phyloP scores from a whole-genome alignment of 2,888 invertebrate genomes.

The Chaitophorus viminalis region DNA sequence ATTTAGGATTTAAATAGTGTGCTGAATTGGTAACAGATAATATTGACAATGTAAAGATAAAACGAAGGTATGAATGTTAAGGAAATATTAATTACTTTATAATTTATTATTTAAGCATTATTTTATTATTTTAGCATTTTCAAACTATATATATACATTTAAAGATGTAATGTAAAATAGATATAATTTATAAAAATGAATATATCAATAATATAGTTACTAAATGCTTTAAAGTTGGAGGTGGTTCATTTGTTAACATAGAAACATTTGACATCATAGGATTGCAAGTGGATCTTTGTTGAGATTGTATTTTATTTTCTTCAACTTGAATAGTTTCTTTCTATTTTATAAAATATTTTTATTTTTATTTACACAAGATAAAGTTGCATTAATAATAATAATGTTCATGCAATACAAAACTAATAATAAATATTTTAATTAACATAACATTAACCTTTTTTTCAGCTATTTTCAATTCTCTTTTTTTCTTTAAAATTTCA shows the following conservation, averaged over 20 bases:
- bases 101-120: not conserved
- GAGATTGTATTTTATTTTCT: slow-evolving; percentile 51
- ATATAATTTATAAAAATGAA: not conserved
- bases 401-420: not conserved
- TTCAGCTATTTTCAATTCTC: slow-evolving; percentile 68
- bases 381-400: not conserved
- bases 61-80: no score
- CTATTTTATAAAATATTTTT: not conserved
- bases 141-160: not conserved
- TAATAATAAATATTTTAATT: not conserved
- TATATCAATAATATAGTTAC: not conserved
- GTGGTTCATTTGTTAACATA: slow-evolving; percentile 18
- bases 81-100: no score
- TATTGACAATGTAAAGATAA: no score
- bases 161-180: not conserved
- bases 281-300: slow-evolving; percentile 32
- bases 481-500: slow-evolving; percentile 82
- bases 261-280: not conserved
- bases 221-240: not conserved
- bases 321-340: slow-evolving; percentile 38
- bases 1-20: no score
- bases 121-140: not conserved
- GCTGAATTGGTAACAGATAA: no score
- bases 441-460: slow-evolving; percentile 64
- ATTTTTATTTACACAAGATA: not conserved